phyloP scores from a whole-genome alignment of 1,140 invertebrate species.

The Drosophila obscura region DNA sequence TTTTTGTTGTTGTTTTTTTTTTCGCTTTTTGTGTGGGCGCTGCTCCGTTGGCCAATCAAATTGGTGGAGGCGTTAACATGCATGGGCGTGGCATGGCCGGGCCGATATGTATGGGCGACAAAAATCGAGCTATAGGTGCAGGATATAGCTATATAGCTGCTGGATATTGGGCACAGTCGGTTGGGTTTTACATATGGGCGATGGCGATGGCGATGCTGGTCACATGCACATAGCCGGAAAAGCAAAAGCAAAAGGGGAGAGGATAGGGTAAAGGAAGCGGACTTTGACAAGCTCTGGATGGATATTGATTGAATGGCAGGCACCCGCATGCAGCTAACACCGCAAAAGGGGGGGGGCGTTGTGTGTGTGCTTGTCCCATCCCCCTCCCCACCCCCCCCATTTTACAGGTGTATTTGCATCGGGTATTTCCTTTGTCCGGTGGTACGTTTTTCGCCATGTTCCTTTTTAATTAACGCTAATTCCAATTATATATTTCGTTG shows the following conservation, averaged over 20 bases:
- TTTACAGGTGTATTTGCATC: no score
- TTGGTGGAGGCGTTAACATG: constrained; percentile 46
- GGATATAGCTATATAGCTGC: constrained; percentile 8
- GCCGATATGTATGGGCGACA: constrained; percentile 19
- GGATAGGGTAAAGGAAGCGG: not conserved
- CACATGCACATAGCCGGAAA: constrained; percentile 36
- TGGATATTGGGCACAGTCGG: constrained; percentile 19
- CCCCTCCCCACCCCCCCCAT: no score
- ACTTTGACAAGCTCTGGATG: constrained; percentile 41
- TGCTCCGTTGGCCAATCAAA: constrained; percentile 57
- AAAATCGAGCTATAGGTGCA: constrained; percentile 36
- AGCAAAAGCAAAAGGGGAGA: no score
- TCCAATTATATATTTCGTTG: constrained; percentile 49
- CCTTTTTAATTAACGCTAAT: constrained; percentile 58
- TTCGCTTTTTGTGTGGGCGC: constrained; percentile 13
- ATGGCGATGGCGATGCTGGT: constrained; percentile 26
- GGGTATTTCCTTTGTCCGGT: not conserved
- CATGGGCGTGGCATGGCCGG: constrained; percentile 63
- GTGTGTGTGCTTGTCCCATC: no score
- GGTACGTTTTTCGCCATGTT: not conserved
- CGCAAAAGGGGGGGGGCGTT: not conserved
- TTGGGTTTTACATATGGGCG: not conserved
- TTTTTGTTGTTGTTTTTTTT: constrained; percentile 6
- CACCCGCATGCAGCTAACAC: constrained; percentile 33
- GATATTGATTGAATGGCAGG: constrained; percentile 42